phyloP scores from a whole-genome alignment of 2,888 invertebrate genomes.

The Sphaerophoria taeniata region DNA sequence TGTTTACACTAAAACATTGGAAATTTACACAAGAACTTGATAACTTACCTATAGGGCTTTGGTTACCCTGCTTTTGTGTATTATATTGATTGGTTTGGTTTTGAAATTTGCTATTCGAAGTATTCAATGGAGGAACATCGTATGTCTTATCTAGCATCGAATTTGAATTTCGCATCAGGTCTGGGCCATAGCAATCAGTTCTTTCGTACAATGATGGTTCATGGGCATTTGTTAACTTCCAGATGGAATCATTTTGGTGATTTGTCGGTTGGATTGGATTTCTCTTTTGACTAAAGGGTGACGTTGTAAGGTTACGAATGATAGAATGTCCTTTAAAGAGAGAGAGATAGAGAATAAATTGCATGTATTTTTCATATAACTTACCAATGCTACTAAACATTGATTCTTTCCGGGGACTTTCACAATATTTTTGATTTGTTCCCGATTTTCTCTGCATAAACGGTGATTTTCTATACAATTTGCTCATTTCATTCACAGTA shows the following conservation, averaged over 20 bases:
- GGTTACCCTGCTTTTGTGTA: conserved; percentile 85
- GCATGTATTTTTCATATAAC: not conserved
- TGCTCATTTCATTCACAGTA: conserved; percentile 78
- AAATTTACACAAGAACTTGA: not conserved
- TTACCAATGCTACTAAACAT: conserved; percentile 81
- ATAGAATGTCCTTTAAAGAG: conserved; percentile 80
- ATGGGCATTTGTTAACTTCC: conserved; percentile 73
- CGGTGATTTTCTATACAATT: conserved; percentile 82
- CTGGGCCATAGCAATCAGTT: conserved; percentile 38
- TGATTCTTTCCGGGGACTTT: conserved; percentile 82
- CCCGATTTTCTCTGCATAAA: conserved; percentile 81
- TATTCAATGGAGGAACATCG: conserved; percentile 74
- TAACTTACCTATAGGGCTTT: conserved; percentile 86
- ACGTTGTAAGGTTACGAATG: conserved; percentile 81
- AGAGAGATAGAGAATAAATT: conserved; percentile 2
- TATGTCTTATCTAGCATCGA: conserved; percentile 62
- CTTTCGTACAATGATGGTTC: conserved; percentile 22
- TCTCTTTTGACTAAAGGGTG: conserved; percentile 82
- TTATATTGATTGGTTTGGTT: conserved; percentile 75
- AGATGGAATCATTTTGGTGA: conserved; percentile 76
- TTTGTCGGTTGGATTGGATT: conserved; percentile 75
- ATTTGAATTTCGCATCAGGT: conserved; percentile 55
- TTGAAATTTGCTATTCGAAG: conserved; percentile 75
- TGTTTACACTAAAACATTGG: no score
- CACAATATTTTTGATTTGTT: conserved; percentile 76